Percentiles rank a stretch among this genome's conserved stretches.
These are phyloP conservation scores for Dendrophyllia cribrosa DNA, from an alignment of 64 coral and sea anemone genomes.

Conservation along the genomic window DNA sequence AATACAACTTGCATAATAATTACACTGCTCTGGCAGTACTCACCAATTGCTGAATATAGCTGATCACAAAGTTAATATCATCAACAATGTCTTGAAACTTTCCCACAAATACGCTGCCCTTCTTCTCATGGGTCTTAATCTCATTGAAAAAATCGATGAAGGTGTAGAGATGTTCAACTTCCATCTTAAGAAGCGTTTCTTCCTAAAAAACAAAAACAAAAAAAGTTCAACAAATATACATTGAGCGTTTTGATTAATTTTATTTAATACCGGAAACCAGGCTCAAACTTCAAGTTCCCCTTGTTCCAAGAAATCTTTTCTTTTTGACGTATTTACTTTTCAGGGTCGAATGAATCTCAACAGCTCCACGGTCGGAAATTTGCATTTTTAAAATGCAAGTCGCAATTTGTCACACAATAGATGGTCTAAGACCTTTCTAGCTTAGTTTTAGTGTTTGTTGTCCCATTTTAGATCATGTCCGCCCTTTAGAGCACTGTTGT, in stretches of 20 bases:
- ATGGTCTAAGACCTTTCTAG: too few relatives aligned
- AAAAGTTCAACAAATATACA: neutral
- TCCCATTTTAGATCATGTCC: too few relatives aligned
- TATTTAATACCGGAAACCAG: too few relatives aligned
- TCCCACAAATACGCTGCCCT: neutral
- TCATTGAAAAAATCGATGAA: conserved; percentile 22
- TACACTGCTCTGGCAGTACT: neutral
- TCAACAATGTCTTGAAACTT: conserved; percentile 15
- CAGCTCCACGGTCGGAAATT: neutral
- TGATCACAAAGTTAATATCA: neutral
- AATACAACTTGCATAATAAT: too few relatives aligned
- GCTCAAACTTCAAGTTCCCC: neutral
- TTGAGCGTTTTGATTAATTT: too few relatives aligned
- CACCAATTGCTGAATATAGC: conserved; percentile 8
- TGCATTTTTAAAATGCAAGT: conserved; percentile 10
- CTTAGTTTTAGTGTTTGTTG: too few relatives aligned
- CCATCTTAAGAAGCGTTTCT: conserved; percentile 23
- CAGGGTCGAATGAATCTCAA: neutral
- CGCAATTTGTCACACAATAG: neutral
- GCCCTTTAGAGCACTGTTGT: too few relatives aligned
- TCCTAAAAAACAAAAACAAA: conserved; percentile 1
- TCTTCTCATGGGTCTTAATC: conserved; percentile 25
- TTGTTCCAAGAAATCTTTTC: conserved; percentile 25
- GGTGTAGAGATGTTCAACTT: conserved; percentile 6
- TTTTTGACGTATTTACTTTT: conserved; percentile 1